Evolutionary conservation across 2,797 vertebrate species (phyloP).

Genomic region (Enteromius afrohamiltoni): DNA sequence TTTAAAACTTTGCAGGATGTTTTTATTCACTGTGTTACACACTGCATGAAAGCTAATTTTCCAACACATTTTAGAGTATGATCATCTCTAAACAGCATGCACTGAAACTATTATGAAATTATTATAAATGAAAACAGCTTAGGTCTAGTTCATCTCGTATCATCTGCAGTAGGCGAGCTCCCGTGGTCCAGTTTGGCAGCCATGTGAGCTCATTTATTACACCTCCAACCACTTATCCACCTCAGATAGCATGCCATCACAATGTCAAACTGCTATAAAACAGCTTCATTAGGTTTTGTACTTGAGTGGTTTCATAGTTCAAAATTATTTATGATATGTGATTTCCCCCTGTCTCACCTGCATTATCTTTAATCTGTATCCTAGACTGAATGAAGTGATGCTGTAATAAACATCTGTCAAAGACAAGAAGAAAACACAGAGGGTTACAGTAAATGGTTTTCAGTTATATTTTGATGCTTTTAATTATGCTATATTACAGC

Average conservation of each 20-base stretch:
- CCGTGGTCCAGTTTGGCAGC: not conserved
- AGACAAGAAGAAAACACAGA: not conserved
- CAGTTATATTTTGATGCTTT: not conserved
- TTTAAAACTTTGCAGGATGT: no score
- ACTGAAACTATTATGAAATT: not conserved
- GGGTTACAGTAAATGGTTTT: not conserved
- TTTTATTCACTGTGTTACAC: no score
- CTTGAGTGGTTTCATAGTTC: not conserved
- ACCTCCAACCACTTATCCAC: not conserved
- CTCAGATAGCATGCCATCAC: not conserved
- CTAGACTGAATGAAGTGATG: not conserved
- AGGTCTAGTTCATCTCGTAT: not conserved
- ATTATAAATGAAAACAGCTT: not conserved
- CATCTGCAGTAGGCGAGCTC: not conserved
- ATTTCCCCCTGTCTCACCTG: not conserved
- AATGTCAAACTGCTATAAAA: not conserved
- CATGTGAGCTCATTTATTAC: not conserved
- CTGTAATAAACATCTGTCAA: not conserved
- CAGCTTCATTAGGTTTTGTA: not conserved
- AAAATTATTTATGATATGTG: not conserved
- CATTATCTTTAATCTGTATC: not conserved
- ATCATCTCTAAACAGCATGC: not conserved
- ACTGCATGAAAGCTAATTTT: not conserved
- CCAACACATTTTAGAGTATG: not conserved
- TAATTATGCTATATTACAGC: not conserved